Evolutionary conservation across 1,140 invertebrate species (phyloP).

Genomic region (Helicoverpa armigera): DNA sequence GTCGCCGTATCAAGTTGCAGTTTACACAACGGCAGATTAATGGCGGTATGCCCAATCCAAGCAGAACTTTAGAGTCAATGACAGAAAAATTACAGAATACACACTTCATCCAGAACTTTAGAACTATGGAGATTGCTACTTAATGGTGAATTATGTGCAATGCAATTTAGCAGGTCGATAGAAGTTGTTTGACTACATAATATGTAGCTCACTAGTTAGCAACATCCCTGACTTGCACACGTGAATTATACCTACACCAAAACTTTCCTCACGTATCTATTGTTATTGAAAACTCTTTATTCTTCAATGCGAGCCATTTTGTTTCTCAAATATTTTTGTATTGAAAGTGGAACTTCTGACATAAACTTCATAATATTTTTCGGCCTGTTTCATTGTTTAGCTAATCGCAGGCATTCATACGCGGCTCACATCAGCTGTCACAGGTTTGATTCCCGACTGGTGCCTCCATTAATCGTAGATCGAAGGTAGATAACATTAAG

Average conservation of each 20-base stretch:
- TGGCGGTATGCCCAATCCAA: neutral
- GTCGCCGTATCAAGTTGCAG: slow-evolving; percentile 14
- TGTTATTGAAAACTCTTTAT: too few relatives aligned
- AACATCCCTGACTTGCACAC: too few relatives aligned
- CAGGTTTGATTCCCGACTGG: neutral
- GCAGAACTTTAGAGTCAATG: neutral
- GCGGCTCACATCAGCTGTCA: slow-evolving; percentile 9
- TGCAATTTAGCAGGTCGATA: neutral
- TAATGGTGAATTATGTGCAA: neutral
- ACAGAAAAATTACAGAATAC: neutral
- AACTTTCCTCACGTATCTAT: too few relatives aligned
- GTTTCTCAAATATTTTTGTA: too few relatives aligned
- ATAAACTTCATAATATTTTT: neutral
- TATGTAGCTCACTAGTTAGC: too few relatives aligned
- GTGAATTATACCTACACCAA: too few relatives aligned
- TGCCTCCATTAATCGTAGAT: neutral
- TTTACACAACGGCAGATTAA: neutral
- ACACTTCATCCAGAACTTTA: neutral
- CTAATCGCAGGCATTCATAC: neutral
- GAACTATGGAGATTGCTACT: neutral
- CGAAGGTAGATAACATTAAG: slow-evolving; percentile 10
- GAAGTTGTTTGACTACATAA: neutral
- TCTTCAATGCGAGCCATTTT: too few relatives aligned
- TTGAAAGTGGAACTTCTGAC: neutral
- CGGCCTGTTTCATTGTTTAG: slow-evolving; percentile 20